phyloP scores from a whole-genome alignment of 2,888 invertebrate species.

The Stenolophus ochropezus region DNA sequence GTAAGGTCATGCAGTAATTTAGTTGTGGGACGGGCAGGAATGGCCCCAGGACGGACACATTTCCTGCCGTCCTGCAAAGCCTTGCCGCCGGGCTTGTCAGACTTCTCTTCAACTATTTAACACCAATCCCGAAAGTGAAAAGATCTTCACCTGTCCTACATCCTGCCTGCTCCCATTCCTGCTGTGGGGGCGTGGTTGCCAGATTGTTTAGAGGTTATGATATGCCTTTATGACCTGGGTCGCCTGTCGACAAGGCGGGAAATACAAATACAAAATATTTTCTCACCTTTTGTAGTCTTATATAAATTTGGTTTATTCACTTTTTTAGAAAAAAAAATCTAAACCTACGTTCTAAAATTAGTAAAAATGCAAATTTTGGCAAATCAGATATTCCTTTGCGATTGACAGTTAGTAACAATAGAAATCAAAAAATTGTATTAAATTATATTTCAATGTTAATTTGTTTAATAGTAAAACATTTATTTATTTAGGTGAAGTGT shows the following conservation, averaged over 20 bases:
- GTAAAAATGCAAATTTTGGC: too few relatives aligned
- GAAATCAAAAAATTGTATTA: too few relatives aligned
- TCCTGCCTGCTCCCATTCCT: background rate
- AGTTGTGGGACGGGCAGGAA: slow-evolving; percentile 16
- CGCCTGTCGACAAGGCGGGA: background rate
- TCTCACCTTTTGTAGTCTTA: too few relatives aligned
- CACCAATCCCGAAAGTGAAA: slow-evolving; percentile 43
- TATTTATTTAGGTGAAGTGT: too few relatives aligned
- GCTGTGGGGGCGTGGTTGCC: background rate
- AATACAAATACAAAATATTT: background rate
- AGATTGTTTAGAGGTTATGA: background rate
- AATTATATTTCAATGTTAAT: too few relatives aligned
- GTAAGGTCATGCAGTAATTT: slow-evolving; percentile 14
- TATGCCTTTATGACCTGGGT: background rate
- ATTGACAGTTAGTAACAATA: too few relatives aligned
- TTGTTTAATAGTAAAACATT: too few relatives aligned
- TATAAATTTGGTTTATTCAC: too few relatives aligned
- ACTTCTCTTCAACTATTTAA: slow-evolving; percentile 54
- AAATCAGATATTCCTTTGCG: too few relatives aligned
- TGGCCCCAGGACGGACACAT: slow-evolving; percentile 36
- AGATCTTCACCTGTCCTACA: slow-evolving; percentile 2
- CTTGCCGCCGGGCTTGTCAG: background rate
- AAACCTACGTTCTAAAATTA: too few relatives aligned
- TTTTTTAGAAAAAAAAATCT: too few relatives aligned
- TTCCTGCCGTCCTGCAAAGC: slow-evolving; percentile 11